phyloP scores from a whole-genome alignment of 2,113 vertebrate genomes.

The Trochalopteron elliotii region DNA sequence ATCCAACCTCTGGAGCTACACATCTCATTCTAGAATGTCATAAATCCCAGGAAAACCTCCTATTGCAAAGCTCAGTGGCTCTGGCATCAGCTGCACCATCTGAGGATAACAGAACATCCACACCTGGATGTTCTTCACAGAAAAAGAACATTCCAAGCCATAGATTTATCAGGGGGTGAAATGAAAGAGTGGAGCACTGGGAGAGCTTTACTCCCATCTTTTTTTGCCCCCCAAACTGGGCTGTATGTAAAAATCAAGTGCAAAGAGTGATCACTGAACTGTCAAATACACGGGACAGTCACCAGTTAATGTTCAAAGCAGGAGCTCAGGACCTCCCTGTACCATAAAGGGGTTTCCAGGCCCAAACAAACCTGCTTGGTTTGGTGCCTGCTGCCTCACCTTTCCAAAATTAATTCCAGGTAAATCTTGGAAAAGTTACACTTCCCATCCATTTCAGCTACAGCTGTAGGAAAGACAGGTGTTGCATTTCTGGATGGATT shows the following conservation, averaged over 20 bases:
- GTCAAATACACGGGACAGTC: fast-evolving
- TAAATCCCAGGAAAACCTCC: neutral
- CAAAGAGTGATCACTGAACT: neutral
- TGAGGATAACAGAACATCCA: neutral
- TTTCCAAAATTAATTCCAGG: neutral
- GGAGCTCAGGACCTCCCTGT: neutral
- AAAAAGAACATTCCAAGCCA: neutral
- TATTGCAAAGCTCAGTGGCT: neutral
- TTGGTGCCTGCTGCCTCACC: neutral
- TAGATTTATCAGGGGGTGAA: neutral
- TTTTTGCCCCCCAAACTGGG: fast-evolving
- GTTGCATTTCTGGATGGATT: neutral
- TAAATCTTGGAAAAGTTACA: neutral
- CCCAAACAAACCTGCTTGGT: neutral
- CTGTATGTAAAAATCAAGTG: neutral
- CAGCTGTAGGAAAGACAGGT: neutral
- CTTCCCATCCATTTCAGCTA: neutral
- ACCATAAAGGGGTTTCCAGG: neutral
- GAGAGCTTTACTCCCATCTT: neutral
- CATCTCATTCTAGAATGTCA: neutral
- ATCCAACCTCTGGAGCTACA: neutral
- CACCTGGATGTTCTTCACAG: neutral
- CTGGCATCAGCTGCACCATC: neutral
- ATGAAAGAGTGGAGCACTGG: neutral
- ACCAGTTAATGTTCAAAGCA: neutral